A percentile compares a stretch with the other conserved stretches of the same genome.
phyloP scores from a whole-genome alignment of 2,888 invertebrate genomes.

The Linnaemya vulpina region DNA sequence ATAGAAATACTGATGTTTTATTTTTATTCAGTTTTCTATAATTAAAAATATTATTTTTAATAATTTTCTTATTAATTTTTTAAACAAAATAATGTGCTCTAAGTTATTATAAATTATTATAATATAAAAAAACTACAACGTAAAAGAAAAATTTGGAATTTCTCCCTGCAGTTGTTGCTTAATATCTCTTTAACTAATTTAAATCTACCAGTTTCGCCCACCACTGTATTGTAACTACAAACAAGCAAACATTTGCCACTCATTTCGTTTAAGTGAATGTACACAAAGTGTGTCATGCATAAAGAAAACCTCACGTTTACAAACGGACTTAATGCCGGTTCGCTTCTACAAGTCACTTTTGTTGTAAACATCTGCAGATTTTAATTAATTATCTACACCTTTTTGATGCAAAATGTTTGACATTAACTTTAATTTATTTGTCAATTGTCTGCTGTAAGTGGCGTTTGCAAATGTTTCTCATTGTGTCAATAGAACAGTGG shows the following conservation, averaged over 20 bases:
- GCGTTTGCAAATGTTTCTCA: neutral
- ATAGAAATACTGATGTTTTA: too few species aligned
- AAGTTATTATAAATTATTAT: too few species aligned
- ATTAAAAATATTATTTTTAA: too few species aligned
- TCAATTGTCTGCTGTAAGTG: conserved; percentile 34
- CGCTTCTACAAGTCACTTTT: conserved; percentile 1
- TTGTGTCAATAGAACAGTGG: conserved; percentile 13
- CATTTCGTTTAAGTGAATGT: conserved; percentile 2
- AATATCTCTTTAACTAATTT: too few species aligned
- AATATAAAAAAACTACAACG: too few species aligned
- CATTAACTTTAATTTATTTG: conserved; percentile 42
- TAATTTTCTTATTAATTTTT: too few species aligned
- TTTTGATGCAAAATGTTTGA: conserved; percentile 26
- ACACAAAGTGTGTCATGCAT: neutral
- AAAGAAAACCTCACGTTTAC: neutral
- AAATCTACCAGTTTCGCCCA: neutral
- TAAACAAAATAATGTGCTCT: too few species aligned
- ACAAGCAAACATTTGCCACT: conserved; percentile 8
- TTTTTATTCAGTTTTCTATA: too few species aligned
- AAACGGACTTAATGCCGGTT: conserved; percentile 22
- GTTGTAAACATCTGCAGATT: conserved; percentile 14
- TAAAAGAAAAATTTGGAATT: too few species aligned
- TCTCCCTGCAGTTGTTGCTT: too few species aligned
- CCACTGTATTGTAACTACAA: neutral
- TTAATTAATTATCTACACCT: conserved; percentile 40